phyloP scores from a whole-genome alignment of 2,113 vertebrate genomes.

The Gymnarchus niloticus region DNA sequence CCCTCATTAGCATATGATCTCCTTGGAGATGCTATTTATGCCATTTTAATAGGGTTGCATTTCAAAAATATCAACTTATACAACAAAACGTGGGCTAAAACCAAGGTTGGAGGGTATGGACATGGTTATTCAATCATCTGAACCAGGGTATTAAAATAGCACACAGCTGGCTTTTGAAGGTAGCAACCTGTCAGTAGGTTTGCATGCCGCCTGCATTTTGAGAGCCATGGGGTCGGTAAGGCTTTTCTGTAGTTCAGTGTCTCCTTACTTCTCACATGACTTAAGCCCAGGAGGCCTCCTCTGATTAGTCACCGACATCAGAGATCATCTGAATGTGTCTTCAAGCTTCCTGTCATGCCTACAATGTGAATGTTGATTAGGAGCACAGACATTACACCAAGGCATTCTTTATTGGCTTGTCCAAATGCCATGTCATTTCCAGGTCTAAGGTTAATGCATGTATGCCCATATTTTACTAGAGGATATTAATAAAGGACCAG shows the following conservation, averaged over 20 bases:
- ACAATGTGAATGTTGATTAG: neutral
- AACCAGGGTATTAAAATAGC: neutral
- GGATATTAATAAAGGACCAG: neutral
- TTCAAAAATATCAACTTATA: neutral
- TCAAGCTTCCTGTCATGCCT: neutral
- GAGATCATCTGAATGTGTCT: neutral
- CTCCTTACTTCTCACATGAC: neutral
- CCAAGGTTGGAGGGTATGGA: neutral
- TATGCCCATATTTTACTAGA: slow-evolving; percentile 10
- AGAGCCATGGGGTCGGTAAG: neutral
- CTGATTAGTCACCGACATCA: slow-evolving; percentile 1
- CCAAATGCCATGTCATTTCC: neutral
- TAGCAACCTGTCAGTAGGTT: neutral
- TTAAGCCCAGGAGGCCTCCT: neutral
- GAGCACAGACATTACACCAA: neutral
- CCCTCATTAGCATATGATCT: neutral
- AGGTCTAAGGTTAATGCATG: neutral
- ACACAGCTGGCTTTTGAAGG: neutral
- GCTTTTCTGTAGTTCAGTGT: neutral
- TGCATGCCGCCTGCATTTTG: too few relatives aligned
- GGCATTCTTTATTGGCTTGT: neutral
- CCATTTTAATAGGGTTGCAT: neutral
- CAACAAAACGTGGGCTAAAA: neutral
- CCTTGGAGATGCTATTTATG: neutral
- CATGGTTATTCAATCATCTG: neutral